phyloP scores from a whole-genome alignment of 2,888 invertebrate species.

The Erannis defoliaria region DNA sequence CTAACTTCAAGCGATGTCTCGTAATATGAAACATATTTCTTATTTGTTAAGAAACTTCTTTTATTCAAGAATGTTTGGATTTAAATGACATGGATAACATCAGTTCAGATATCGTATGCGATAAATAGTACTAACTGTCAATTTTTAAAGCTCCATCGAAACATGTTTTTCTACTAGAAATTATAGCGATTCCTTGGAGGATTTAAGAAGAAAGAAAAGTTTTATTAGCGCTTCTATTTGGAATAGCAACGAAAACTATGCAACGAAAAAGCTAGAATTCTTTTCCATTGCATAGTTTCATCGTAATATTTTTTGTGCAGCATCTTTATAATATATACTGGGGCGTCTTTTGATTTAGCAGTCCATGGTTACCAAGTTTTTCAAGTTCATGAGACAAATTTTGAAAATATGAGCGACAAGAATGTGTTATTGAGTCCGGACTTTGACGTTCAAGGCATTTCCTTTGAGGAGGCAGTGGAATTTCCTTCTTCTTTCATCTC shows the following conservation, averaged over 20 bases:
- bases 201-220: too few species aligned
- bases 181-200: too few species aligned
- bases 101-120: not conserved
- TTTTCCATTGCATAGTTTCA: too few species aligned
- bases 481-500: constrained; percentile 21
- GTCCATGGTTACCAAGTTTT: constrained; percentile 6
- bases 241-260: too few species aligned
- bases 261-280: too few species aligned
- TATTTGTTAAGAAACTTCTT: constrained; percentile 17
- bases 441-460: constrained; percentile 28
- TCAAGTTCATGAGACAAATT: constrained; percentile 33
- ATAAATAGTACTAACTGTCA: not conserved
- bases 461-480: constrained; percentile 22
- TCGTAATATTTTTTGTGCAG: too few species aligned
- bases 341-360: not conserved
- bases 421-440: constrained; percentile 36
- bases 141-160: not conserved
- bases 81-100: not conserved
- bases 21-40: constrained; percentile 10
- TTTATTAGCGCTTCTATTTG: too few species aligned
- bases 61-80: constrained; percentile 6
- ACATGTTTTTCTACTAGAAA: too few species aligned
- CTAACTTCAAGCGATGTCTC: constrained; percentile 8
- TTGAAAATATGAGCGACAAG: constrained; percentile 26
- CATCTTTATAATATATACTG: not conserved